A percentile compares a stretch with the other conserved stretches of the same genome.
Conservation (phyloP, 2,888 invertebrate genomes). For the Drosophila tripunctata region DNA sequence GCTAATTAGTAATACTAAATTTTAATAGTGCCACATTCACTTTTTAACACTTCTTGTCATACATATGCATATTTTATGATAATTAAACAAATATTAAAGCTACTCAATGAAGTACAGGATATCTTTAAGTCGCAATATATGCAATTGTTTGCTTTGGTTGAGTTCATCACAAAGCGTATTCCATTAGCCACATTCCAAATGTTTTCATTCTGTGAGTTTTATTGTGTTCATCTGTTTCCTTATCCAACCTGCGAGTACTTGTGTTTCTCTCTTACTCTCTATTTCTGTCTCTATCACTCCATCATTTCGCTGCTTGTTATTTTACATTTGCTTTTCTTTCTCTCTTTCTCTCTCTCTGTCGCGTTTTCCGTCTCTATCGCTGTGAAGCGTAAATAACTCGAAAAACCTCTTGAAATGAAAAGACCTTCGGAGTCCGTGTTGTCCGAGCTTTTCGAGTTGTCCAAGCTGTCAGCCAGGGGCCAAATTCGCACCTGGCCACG, state of each 20-base stretch:
- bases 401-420: conserved; percentile 31
- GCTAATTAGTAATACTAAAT: no score
- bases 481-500: conserved; percentile 47
- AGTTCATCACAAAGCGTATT: not conserved
- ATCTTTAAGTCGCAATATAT: not conserved
- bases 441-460: not conserved
- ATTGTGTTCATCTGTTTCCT: conserved; percentile 20
- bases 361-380: not conserved
- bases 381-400: conserved; percentile 15
- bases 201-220: conserved; percentile 24
- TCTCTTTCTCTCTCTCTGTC: not conserved
- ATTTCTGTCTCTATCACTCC: not conserved
- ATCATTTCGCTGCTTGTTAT: not conserved
- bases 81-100: not conserved
- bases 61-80: no score
- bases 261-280: not conserved
- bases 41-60: no score
- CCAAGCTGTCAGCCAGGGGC: conserved; percentile 44
- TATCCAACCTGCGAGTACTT: not conserved
- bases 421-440: conserved; percentile 33
- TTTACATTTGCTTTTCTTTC: not conserved
- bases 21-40: no score
- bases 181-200: conserved; percentile 16
- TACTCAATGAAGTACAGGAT: not conserved
- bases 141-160: not conserved